These are phyloP conservation scores for Thymelicus lineola DNA, from an alignment of 2,888 invertebrate genomes.

Conservation along the genomic window DNA sequence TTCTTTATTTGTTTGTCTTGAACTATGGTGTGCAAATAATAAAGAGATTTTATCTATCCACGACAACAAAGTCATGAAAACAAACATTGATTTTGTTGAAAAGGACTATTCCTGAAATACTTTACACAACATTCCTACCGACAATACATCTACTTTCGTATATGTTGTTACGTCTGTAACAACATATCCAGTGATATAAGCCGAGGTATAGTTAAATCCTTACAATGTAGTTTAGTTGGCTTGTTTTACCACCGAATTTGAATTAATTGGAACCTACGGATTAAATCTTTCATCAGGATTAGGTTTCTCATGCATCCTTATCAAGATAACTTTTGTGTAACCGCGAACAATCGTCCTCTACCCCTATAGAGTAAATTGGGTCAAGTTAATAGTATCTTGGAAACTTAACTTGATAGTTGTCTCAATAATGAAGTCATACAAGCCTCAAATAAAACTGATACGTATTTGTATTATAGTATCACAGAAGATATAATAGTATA, in stretches of 20 bases:
- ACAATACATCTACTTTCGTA: neutral
- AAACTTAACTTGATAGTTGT: neutral
- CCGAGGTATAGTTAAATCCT: neutral
- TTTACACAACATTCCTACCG: too few relatives aligned
- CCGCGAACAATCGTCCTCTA: conserved; percentile 7
- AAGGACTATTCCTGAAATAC: too few relatives aligned
- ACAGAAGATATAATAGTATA: too few relatives aligned
- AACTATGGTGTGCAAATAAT: too few relatives aligned
- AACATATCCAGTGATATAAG: neutral
- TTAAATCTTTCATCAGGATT: conserved; percentile 24
- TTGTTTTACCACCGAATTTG: conserved; percentile 15
- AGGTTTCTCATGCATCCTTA: conserved; percentile 20
- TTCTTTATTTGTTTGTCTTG: too few relatives aligned
- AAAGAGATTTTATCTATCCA: too few relatives aligned
- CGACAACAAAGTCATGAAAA: too few relatives aligned
- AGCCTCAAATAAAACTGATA: neutral
- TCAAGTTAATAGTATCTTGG: neutral
- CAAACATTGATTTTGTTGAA: too few relatives aligned
- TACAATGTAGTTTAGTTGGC: neutral
- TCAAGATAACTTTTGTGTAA: conserved; percentile 23
- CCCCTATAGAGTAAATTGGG: conserved; percentile 14
- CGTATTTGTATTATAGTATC: too few relatives aligned
- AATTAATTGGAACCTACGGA: conserved; percentile 26
- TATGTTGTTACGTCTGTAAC: conserved; percentile 2
- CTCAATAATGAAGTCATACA: neutral